phyloP scores from a whole-genome alignment of 2,113 vertebrate genomes.

The Prochilodus magdalenae region DNA sequence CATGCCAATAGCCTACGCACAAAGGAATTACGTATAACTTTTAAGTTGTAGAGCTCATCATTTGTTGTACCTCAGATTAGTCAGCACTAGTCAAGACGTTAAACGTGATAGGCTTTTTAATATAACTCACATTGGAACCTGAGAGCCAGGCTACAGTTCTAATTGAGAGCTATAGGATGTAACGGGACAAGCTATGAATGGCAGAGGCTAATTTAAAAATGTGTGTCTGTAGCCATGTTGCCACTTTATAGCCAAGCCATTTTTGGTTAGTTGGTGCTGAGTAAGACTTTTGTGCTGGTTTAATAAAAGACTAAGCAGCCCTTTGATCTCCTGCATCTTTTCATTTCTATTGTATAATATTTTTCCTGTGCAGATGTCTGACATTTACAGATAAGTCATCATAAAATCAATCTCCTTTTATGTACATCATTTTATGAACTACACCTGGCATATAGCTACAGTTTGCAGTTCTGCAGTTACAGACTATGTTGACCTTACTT shows the following conservation, averaged over 20 bases:
- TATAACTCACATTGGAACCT: background rate
- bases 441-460: too few relatives aligned
- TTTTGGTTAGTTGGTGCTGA: conserved; percentile 36
- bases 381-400: background rate
- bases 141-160: conserved; percentile 2
- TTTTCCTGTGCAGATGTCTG: background rate
- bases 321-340: background rate
- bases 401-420: too few relatives aligned
- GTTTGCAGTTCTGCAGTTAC: too few relatives aligned
- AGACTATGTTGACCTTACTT: too few relatives aligned
- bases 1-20: background rate
- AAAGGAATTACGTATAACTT: conserved; percentile 33
- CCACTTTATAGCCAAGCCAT: background rate
- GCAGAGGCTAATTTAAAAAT: background rate
- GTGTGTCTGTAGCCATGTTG: conserved; percentile 6
- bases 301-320: conserved; percentile 57
- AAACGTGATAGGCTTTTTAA: conserved; percentile 20
- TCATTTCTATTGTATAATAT: too few relatives aligned
- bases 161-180: background rate
- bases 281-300: conserved; percentile 52
- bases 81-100: conserved; percentile 18
- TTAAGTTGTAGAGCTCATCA: conserved; percentile 18
- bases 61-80: conserved; percentile 36
- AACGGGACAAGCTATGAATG: background rate
- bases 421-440: too few relatives aligned